A percentile compares a stretch with the other conserved stretches of the same genome.
phyloP scores from a whole-genome alignment of 2,113 vertebrate species.

The Saccopteryx bilineata region DNA sequence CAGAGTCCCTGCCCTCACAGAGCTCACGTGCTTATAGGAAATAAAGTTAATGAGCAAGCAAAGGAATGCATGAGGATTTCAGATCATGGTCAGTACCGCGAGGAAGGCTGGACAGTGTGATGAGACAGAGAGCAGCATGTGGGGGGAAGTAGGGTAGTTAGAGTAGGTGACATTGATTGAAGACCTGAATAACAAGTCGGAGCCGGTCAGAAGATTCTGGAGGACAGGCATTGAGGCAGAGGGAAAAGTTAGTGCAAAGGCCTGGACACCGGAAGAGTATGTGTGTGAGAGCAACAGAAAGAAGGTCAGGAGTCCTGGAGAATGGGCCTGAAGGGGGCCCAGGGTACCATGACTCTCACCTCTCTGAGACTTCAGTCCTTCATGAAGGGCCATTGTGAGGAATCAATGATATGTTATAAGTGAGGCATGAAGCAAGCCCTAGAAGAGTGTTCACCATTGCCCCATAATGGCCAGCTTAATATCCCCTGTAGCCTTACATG shows the following conservation, averaged over 20 bases:
- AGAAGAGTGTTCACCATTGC: background rate
- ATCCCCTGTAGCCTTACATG: background rate
- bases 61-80: background rate
- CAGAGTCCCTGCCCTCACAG: background rate
- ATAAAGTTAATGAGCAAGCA: background rate
- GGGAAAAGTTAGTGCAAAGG: background rate
- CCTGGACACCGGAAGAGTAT: background rate
- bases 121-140: background rate
- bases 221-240: fast-evolving
- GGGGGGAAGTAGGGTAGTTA: background rate
- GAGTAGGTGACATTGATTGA: background rate
- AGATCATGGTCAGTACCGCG: background rate
- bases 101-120: background rate
- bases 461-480: background rate
- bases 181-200: background rate
- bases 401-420: fast-evolving
- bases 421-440: background rate
- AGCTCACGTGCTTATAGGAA: background rate
- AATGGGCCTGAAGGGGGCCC: fast-evolving
- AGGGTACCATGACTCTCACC: background rate
- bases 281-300: background rate
- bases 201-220: background rate
- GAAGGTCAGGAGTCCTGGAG: background rate
- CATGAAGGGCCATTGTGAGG: background rate
- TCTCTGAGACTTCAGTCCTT: background rate